Evolutionary conservation across 2,888 invertebrate genomes (phyloP), one percentile per base, ranked within the genome.

Genomic region (Smittia sp.): DNA sequence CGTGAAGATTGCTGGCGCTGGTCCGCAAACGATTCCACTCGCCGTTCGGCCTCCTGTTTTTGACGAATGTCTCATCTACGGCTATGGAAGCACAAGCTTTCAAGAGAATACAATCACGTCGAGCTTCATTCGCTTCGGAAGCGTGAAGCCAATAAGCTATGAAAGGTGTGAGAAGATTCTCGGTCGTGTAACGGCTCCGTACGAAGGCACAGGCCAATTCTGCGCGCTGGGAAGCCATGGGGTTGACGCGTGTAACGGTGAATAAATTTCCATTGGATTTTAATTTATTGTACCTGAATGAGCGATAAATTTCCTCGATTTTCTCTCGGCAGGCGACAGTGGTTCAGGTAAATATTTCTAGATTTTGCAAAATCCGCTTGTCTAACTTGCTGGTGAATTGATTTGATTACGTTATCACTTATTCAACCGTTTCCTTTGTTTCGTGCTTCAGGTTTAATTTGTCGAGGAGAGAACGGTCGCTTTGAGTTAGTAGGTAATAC

Each of bases 231-330:
- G 68, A 7, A 27, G 15, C 11, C 13, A 22, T 27, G 39, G 39
- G 20, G 46, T 52, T 52, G 68, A 69, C 22, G 68, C 68, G 1
- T 69, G 68, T 25, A 25, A 15, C 25, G 68, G 68, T 69, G 25
- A 52, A 63, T 63, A 27, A 52, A 25, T 69, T 46, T 38, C n/a
- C n/a, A 24, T 25, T 22, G 18, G n/a, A 39, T 66, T 69, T 52
- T 69, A 52, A 69, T 66, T 66, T 38, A 69, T 52, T 52, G 15
- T 52, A 69, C 67, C 4, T 58, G 63, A 27, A 18, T 25, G 27
- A 9, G 18, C 58, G 13, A 58, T 58, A 58, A 58, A 58, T 58
- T 58, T 58, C n/a, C n/a, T n/a, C n/a, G n/a, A n/a, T n/a, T n/a
- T n/a, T n/a, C n/a, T n/a, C n/a, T n/a, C 58, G 22, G 9, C n/a